These are phyloP conservation scores for Zaprionus nigranus DNA, from an alignment of 1,140 invertebrate species.

Conservation along the genomic window DNA sequence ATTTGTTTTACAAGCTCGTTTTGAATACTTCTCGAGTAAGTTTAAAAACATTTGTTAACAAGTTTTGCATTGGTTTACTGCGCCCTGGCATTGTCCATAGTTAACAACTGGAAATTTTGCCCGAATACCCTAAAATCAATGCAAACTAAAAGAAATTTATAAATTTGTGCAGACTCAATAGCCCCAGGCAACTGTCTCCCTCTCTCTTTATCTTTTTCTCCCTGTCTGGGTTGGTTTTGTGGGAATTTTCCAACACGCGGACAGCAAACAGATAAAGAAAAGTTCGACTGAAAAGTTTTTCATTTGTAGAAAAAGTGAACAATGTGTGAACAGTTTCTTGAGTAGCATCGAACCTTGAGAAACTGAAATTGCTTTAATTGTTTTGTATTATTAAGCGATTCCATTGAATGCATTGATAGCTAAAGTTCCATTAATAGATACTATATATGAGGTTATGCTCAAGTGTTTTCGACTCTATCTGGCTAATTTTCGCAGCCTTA, in stretches of 20 bases:
- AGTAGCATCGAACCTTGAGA: not conserved
- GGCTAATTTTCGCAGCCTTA: not conserved
- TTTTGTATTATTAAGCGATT: conserved; percentile 2
- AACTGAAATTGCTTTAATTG: conserved; percentile 1
- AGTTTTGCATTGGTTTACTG: not conserved
- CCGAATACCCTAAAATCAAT: not conserved
- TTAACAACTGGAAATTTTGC: not conserved
- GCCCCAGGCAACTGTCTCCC: not conserved
- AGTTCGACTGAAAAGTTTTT: not conserved
- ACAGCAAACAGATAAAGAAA: conserved; percentile 5
- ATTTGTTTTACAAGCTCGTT: conserved; percentile 6
- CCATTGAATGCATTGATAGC: not conserved
- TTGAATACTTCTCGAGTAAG: conserved; percentile 1
- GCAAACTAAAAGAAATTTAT: conserved; percentile 9
- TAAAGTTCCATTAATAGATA: not conserved
- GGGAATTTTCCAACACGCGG: conserved; percentile 6
- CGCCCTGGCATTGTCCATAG: not conserved
- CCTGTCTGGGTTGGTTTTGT: not conserved
- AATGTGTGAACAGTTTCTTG: not conserved
- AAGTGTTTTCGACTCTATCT: not conserved
- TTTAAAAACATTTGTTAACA: conserved; percentile 5
- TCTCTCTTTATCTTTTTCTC: not conserved
- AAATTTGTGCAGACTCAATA: conserved; percentile 2
- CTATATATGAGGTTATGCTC: not conserved
- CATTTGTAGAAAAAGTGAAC: not conserved